Evolutionary conservation across 2,113 vertebrate species (phyloP).

Genomic region (Panthera leo): DNA sequence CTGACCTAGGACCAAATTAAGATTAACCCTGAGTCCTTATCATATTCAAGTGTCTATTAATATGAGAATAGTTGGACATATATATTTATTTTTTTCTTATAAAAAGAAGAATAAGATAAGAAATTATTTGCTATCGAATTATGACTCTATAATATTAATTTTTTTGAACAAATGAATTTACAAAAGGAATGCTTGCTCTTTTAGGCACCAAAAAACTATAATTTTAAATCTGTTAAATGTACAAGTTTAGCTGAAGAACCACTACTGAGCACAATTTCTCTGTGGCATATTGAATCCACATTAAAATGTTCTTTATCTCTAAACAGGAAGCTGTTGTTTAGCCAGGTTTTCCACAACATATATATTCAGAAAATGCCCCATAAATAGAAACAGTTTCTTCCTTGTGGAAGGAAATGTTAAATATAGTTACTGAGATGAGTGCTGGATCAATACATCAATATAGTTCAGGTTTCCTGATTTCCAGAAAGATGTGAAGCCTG

Average conservation of each 20-base stretch:
- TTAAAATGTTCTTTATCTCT: not conserved
- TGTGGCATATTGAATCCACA: not conserved
- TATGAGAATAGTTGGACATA: not conserved
- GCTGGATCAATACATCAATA: slow-evolving; percentile 43
- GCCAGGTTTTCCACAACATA: slow-evolving; percentile 35
- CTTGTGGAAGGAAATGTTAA: slow-evolving; percentile 52
- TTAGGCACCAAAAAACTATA: not conserved
- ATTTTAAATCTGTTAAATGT: not conserved
- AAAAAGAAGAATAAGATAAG: not conserved
- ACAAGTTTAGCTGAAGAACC: not conserved
- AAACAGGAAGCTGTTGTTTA: slow-evolving; percentile 32
- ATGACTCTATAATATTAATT: not conserved
- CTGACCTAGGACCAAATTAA: not conserved
- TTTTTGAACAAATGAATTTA: slow-evolving; percentile 4
- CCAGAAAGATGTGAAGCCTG: slow-evolving; percentile 40
- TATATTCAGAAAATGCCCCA: not conserved
- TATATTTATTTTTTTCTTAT: not conserved
- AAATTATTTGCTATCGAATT: not conserved
- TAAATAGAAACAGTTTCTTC: slow-evolving; percentile 45
- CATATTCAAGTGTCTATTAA: not conserved
- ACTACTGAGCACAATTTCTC: not conserved
- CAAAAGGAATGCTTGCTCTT: not conserved
- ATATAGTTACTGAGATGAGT: slow-evolving; percentile 30
- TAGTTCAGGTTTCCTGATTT: slow-evolving; percentile 22
- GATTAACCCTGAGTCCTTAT: not conserved